Percentiles rank a stretch among this genome's conserved stretches.
These are phyloP conservation scores for Eufriesea mexicana DNA, from an alignment of 1,140 invertebrate genomes.

Conservation along the genomic window DNA sequence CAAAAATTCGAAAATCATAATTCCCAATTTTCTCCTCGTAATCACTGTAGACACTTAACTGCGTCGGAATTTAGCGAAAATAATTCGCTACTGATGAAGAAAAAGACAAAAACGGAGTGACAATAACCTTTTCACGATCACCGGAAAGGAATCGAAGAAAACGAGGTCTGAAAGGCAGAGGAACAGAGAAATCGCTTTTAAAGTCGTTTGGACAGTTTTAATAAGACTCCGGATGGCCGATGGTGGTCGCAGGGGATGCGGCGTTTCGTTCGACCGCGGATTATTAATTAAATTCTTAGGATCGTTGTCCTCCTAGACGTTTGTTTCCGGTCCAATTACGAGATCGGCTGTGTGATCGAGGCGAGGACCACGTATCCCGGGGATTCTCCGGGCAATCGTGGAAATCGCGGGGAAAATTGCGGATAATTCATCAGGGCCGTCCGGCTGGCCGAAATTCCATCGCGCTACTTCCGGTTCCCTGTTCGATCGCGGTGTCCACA, in stretches of 20 bases:
- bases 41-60: too few relatives aligned
- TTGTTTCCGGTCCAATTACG: constrained; percentile 19
- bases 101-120: too few relatives aligned
- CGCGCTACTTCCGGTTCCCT: background rate
- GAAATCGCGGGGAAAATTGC: constrained; percentile 18
- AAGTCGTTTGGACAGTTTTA: background rate
- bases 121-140: too few relatives aligned
- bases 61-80: too few relatives aligned
- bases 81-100: too few relatives aligned
- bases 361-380: background rate
- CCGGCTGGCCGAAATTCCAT: background rate
- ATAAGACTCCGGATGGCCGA: background rate
- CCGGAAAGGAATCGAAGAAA: too few relatives aligned
- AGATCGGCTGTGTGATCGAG: background rate
- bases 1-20: too few relatives aligned
- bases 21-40: too few relatives aligned
- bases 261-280: background rate
- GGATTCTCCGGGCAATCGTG: background rate
- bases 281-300: constrained; percentile 32
- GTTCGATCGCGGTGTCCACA: background rate
- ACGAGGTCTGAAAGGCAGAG: background rate
- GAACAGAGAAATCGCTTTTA: background rate
- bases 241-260: background rate
- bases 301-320: constrained; percentile 16
- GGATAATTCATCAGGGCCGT: constrained; percentile 5